Conservation (phyloP, 2,113 vertebrate genomes). For the Varanus komodoensis region DNA sequence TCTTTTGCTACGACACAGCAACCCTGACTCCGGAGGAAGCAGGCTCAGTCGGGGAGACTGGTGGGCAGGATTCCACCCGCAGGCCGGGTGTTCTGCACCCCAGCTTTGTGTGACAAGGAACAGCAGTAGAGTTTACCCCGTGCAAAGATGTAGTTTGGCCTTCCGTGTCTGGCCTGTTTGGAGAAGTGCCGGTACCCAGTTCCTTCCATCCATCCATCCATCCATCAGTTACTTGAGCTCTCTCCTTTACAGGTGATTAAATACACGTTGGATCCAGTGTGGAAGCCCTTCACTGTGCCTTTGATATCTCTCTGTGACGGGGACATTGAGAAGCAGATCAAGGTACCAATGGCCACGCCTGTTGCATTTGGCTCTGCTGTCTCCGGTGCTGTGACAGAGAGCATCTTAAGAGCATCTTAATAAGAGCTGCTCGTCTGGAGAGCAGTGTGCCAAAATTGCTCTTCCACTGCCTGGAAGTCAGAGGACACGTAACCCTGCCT, state of each 20-base stretch:
- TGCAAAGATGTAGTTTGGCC: background rate
- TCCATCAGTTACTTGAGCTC: no score
- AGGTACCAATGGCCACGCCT: conserved; percentile 72
- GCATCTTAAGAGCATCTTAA: no score
- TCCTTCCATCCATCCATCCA: background rate
- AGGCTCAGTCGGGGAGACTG: no score
- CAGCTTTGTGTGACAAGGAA: no score
- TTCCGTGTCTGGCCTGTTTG: background rate
- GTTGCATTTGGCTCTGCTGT: background rate
- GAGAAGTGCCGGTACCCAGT: background rate
- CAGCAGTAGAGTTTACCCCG: no score
- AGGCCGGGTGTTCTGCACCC: no score
- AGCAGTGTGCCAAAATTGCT: background rate
- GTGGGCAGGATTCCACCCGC: no score
- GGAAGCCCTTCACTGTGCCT: conserved; percentile 95
- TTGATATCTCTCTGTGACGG: conserved; percentile 95
- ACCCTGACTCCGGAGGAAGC: no score
- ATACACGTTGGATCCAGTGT: conserved; percentile 94
- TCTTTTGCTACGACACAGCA: no score
- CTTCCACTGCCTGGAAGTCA: background rate
- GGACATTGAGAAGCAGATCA: conserved; percentile 91
- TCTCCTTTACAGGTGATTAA: conserved; percentile 89
- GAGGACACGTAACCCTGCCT: background rate
- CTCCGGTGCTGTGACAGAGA: no score
- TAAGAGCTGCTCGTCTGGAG: background rate